Evolutionary conservation across 2,113 vertebrate genomes (phyloP).

Genomic region (Capreolus pygargus): DNA sequence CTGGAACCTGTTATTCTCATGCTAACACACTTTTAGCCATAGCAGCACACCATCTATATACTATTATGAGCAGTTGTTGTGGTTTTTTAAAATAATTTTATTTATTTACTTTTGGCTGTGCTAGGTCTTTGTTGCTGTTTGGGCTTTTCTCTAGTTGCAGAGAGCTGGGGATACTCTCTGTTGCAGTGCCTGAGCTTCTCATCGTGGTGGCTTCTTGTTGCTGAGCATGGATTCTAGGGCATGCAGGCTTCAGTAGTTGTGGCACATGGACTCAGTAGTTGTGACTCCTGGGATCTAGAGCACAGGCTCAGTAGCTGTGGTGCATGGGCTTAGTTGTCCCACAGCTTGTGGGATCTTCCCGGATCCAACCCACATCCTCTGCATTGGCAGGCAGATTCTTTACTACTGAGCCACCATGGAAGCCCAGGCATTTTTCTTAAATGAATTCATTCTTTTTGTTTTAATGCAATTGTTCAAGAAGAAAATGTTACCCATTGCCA

Average conservation of each 20-base stretch:
- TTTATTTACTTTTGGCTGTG: neutral
- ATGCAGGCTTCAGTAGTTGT: neutral
- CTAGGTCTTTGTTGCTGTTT: neutral
- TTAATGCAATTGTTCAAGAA: neutral
- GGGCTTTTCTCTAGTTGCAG: neutral
- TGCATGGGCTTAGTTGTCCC: neutral
- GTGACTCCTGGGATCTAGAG: neutral
- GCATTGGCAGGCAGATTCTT: neutral
- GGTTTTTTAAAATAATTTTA: neutral
- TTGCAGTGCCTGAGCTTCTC: neutral
- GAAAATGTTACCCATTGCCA: neutral
- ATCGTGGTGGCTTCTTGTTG: neutral
- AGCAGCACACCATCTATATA: rapidly evolving
- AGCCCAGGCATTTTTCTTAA: neutral
- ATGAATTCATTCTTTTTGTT: neutral
- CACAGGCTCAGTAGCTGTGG: neutral
- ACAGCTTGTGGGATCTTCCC: neutral
- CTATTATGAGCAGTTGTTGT: neutral
- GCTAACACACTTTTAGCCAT: neutral
- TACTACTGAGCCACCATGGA: neutral
- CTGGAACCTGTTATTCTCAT: neutral
- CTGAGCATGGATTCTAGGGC: neutral
- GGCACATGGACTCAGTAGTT: neutral
- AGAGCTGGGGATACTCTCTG: neutral
- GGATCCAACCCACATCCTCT: neutral